Evolutionary conservation across 2,113 vertebrate species (phyloP).

Genomic region (Alexandromys fortis): DNA sequence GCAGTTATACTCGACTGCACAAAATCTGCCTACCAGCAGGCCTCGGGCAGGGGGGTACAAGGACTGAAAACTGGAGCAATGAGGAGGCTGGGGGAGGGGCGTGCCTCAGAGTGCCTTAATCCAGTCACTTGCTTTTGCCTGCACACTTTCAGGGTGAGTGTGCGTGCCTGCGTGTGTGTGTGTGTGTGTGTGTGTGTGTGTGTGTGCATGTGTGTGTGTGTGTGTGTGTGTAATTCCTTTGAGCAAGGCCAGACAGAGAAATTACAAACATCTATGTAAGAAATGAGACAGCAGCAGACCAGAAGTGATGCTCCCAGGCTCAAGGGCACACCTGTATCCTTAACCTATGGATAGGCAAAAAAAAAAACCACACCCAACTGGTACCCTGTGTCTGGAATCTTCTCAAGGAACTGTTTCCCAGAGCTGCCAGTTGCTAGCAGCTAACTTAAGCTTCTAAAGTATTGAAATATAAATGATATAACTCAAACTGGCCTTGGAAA

Average conservation of each 20-base stretch:
- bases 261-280: neutral
- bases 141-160: no score
- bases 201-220: neutral
- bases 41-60: accelerated
- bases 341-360: neutral
- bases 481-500: neutral
- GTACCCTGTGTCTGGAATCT: neutral
- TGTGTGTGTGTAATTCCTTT: neutral
- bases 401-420: neutral
- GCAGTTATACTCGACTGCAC: accelerated
- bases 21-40: neutral
- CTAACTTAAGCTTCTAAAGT: neutral
- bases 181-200: accelerated
- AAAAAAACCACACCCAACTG: neutral
- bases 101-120: neutral
- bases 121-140: accelerated
- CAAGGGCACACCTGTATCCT: neutral
- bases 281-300: neutral
- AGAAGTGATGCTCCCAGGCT: neutral
- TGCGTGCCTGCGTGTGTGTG: accelerated
- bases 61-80: neutral
- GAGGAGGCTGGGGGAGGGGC: neutral
- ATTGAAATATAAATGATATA: neutral
- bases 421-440: neutral
- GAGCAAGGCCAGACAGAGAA: neutral